These are phyloP conservation scores for Brachionus paranguensis DNA, from an alignment of 1,140 invertebrate species.

Conservation along the genomic window DNA sequence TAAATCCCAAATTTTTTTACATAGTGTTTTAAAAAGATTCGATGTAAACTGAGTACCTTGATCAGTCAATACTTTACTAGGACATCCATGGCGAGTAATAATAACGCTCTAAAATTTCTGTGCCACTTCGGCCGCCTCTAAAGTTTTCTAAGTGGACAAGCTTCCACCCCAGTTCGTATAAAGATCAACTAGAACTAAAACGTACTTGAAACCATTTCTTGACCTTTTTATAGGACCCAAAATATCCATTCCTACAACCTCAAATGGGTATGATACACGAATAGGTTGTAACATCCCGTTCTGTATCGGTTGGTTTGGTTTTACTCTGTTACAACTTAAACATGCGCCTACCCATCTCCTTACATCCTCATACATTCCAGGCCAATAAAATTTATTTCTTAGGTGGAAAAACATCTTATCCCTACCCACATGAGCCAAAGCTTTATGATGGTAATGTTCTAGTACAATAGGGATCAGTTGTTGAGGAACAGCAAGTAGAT, in stretches of 20 bases:
- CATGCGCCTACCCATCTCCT: neutral
- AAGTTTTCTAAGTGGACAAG: constrained; percentile 49
- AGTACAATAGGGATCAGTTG: neutral
- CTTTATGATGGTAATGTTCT: neutral
- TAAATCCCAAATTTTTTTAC: constrained; percentile 10
- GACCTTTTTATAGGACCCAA: constrained; percentile 42
- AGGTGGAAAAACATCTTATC: neutral
- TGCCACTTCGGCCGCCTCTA: constrained; percentile 49
- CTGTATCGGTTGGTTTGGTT: neutral
- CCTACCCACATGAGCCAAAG: constrained; percentile 6
- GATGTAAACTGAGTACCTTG: no score
- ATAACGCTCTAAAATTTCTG: neutral
- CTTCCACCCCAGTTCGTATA: constrained; percentile 54
- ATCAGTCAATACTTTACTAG: no score
- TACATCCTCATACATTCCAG: neutral
- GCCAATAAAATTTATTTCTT: constrained; percentile 20
- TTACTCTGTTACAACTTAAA: constrained; percentile 23
- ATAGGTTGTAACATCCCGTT: constrained; percentile 8
- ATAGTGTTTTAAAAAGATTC: no score
- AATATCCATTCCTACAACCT: constrained; percentile 41
- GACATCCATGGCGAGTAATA: no score
- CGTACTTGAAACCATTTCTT: constrained; percentile 45
- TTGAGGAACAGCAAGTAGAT: neutral
- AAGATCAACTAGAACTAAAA: constrained; percentile 48
- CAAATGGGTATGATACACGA: neutral